A percentile compares a stretch with the other conserved stretches of the same genome.
Conservation (phyloP, 2,113 vertebrate species). For the Gasterosteus aculeatus region DNA sequence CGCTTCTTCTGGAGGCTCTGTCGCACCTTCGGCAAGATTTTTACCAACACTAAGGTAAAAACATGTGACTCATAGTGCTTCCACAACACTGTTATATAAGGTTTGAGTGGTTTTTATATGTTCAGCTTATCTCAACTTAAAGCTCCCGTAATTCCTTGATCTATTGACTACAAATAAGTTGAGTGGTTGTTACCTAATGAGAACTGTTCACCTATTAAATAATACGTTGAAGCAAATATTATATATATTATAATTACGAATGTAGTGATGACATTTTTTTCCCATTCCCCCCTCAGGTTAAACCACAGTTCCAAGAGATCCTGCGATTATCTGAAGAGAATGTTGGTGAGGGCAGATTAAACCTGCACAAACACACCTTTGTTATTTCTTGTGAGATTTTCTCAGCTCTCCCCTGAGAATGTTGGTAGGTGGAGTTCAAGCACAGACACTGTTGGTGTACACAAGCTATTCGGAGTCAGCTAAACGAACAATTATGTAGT, state of each 20-base stretch:
- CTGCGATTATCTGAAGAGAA: constrained; percentile 97
- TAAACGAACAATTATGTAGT: background rate
- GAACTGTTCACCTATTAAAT: background rate
- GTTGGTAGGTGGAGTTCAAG: constrained; percentile 48
- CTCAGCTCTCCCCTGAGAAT: constrained; percentile 26
- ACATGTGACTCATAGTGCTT: too few species aligned
- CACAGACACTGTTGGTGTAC: constrained; percentile 54
- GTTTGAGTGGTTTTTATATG: background rate
- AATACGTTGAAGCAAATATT: background rate
- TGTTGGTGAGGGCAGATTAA: constrained; percentile 86
- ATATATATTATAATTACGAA: background rate
- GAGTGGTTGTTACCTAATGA: background rate
- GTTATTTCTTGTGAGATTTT: constrained; percentile 15
- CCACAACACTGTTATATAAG: background rate
- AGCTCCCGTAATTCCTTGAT: background rate
- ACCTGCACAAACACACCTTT: constrained; percentile 15
- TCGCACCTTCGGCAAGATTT: constrained; percentile 98
- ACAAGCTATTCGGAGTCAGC: constrained; percentile 66
- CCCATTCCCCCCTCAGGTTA: constrained; percentile 84
- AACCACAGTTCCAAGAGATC: constrained; percentile 99
- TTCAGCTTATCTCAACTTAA: background rate
- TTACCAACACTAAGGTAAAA: constrained; percentile 97
- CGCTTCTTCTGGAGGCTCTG: constrained; percentile 99
- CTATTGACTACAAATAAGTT: background rate
- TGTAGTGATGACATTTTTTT: background rate